Conservation (phyloP, 2,888 invertebrate species). For the Seira ritae region DNA sequence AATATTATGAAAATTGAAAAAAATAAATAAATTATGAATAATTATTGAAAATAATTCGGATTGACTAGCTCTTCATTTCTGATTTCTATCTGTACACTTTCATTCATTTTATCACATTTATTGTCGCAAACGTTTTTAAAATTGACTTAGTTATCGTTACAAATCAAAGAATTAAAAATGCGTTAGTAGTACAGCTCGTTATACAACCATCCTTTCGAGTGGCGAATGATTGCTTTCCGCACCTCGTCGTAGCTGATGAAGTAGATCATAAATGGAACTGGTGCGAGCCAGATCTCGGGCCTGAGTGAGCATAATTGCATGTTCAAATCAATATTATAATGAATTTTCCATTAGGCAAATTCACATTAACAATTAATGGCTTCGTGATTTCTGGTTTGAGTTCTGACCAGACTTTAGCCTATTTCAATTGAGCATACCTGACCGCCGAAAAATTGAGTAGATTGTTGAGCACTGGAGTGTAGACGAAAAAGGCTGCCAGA, state of each 20-base stretch:
- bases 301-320: constrained; percentile 31
- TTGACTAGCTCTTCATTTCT: no score
- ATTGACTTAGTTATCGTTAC: no score
- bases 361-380: background rate
- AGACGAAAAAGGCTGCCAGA: constrained; percentile 66
- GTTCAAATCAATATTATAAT: constrained; percentile 14
- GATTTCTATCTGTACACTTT: background rate
- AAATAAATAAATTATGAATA: background rate
- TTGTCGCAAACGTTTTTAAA: no score
- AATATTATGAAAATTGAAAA: background rate
- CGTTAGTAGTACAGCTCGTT: constrained; percentile 53
- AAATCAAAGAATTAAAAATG: background rate
- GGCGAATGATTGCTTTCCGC: constrained; percentile 73
- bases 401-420: background rate
- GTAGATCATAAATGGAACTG: constrained; percentile 78
- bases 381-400: constrained; percentile 3
- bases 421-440: constrained; percentile 30
- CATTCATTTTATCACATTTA: background rate
- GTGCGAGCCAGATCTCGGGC: constrained; percentile 78
- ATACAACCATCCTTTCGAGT: constrained; percentile 47
- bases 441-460: constrained; percentile 51
- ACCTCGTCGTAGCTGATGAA: constrained; percentile 79
- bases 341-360: background rate
- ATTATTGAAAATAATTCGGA: no score
- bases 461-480: constrained; percentile 67